A percentile compares a stretch with the other conserved stretches of the same genome.
Conservation (phyloP, 2,113 vertebrate species). For the Calidris pugnax region DNA sequence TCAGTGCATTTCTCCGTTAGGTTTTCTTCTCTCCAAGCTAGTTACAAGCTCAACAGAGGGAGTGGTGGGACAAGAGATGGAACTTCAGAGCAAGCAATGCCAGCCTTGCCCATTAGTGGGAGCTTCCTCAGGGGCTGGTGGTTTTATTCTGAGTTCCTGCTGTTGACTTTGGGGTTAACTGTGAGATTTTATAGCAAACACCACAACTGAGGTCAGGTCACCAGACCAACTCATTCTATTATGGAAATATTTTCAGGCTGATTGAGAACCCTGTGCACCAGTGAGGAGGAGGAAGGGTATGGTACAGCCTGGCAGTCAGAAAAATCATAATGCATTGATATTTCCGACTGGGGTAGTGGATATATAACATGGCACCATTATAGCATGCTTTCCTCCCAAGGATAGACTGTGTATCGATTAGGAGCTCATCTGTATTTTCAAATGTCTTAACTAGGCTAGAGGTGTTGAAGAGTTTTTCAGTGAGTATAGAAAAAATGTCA, state of each 20-base stretch:
- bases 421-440: conserved; percentile 16
- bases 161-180: background rate
- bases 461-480: background rate
- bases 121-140: background rate
- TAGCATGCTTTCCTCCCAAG: background rate
- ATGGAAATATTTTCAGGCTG: background rate
- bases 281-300: background rate
- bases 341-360: background rate
- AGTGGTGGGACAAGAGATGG: background rate
- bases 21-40: background rate
- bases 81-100: background rate
- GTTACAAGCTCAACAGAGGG: background rate
- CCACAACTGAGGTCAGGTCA: background rate
- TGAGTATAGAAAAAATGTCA: background rate
- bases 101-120: background rate
- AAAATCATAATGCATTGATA: background rate
- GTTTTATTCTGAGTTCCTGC: background rate
- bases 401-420: background rate
- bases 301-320: background rate
- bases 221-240: background rate
- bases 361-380: background rate
- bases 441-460: background rate
- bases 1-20: background rate
- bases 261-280: background rate
- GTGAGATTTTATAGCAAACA: background rate